Conservation (phyloP, 2,888 invertebrate species). For the Cynaeus angustus region DNA sequence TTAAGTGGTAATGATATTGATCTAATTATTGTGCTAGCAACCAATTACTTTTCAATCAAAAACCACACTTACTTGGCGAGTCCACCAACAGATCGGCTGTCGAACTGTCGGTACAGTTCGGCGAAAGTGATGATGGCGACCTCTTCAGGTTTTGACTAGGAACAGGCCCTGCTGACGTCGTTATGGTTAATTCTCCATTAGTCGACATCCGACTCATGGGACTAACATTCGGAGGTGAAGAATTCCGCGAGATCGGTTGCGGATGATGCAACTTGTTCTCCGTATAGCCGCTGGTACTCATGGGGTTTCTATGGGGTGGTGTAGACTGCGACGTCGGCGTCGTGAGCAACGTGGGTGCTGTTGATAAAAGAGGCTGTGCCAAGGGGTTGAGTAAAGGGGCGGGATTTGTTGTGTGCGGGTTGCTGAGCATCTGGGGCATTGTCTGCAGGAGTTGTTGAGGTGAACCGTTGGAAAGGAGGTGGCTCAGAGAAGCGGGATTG, state of each 20-base stretch:
- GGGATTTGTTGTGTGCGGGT: constrained; percentile 59
- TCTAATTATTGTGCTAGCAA: too few species aligned
- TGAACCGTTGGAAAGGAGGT: constrained; percentile 82
- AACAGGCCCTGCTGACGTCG: constrained; percentile 80
- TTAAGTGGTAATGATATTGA: too few species aligned
- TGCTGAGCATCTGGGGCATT: constrained; percentile 78
- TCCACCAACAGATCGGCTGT: constrained; percentile 84
- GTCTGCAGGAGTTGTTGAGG: constrained; percentile 86
- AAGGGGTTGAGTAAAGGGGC: constrained; percentile 66
- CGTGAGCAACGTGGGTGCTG: constrained; percentile 59
- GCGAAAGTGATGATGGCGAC: constrained; percentile 79
- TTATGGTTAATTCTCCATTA: constrained; percentile 89
- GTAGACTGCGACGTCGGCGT: constrained; percentile 54
- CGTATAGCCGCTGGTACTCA: constrained; percentile 60
- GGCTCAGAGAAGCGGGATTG: constrained; percentile 80
- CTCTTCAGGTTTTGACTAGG: constrained; percentile 75
- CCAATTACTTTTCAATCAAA: background rate
- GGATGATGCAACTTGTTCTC: constrained; percentile 65
- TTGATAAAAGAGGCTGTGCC: constrained; percentile 61
- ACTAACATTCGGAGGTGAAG: constrained; percentile 63
- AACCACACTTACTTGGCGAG: constrained; percentile 92
- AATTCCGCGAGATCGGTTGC: constrained; percentile 59
- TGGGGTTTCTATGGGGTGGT: constrained; percentile 68
- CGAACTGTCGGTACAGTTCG: constrained; percentile 77
- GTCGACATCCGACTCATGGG: constrained; percentile 78